A percentile compares a stretch with the other conserved stretches of the same genome.
Evolutionary conservation across 2,888 invertebrate genomes (phyloP).

Genomic region (Agrochola lota): DNA sequence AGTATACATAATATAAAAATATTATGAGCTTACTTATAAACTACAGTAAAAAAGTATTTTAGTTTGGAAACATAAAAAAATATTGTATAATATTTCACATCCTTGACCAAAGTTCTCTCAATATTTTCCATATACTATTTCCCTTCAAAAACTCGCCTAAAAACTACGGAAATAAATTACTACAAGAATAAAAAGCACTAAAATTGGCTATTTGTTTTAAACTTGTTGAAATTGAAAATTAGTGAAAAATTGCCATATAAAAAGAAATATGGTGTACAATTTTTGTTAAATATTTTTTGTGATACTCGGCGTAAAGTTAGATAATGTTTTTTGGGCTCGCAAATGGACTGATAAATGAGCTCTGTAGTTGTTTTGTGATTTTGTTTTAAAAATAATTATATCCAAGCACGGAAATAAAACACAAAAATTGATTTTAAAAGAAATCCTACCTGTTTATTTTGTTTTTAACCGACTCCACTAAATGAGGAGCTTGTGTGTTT

Average conservation of each 20-base stretch:
- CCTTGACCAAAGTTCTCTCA: slow-evolving; percentile 6
- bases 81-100: neutral
- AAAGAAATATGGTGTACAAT: slow-evolving; percentile 50
- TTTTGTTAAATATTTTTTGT: slow-evolving; percentile 63
- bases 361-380: slow-evolving; percentile 48
- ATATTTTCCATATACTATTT: slow-evolving; percentile 10
- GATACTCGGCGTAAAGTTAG: slow-evolving; percentile 65
- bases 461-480: neutral
- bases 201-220: slow-evolving; percentile 40
- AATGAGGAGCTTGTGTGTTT: neutral
- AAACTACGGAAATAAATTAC: neutral
- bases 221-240: slow-evolving; percentile 14
- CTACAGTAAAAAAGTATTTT: neutral
- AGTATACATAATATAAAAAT: neutral
- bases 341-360: slow-evolving; percentile 64
- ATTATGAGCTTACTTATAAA: slow-evolving; percentile 15
- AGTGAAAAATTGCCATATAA: slow-evolving; percentile 21
- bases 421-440: neutral
- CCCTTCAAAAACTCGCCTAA: neutral
- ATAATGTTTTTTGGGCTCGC: slow-evolving; percentile 53
- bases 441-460: neutral
- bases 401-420: no score
- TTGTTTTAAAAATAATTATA: slow-evolving; percentile 19
- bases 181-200: slow-evolving; percentile 51
- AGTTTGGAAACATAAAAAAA: neutral